Conservation (phyloP, 1,140 invertebrate genomes). For the Meteorus sp. region DNA sequence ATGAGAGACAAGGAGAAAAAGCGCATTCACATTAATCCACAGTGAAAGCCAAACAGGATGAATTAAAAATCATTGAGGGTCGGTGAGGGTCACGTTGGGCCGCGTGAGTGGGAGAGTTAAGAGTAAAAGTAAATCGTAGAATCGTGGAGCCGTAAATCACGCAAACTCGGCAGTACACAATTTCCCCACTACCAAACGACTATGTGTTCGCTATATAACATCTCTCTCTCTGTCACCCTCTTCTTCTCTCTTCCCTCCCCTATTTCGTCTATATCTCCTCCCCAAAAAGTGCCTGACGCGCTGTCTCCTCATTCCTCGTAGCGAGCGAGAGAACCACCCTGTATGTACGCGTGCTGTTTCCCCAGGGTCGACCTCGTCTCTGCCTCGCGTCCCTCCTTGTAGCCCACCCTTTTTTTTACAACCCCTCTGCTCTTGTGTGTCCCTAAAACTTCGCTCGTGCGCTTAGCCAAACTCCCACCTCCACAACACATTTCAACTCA, state of each 20-base stretch:
- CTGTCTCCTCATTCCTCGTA: constrained; percentile 10
- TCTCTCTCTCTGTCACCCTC: neutral
- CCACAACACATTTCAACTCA: too few species aligned
- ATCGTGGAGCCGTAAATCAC: constrained; percentile 24
- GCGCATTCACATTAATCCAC: constrained; percentile 6
- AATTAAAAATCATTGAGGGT: constrained; percentile 10
- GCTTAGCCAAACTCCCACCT: too few species aligned
- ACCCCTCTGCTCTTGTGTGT: too few species aligned
- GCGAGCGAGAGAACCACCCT: constrained; percentile 4
- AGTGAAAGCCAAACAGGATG: constrained; percentile 2
- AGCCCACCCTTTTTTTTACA: too few species aligned
- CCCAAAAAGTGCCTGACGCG: constrained; percentile 14
- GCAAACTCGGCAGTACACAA: constrained; percentile 2
- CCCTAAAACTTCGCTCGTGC: too few species aligned
- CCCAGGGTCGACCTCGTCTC: neutral
- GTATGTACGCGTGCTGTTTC: constrained; percentile 14
- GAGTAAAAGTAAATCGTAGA: constrained; percentile 26
- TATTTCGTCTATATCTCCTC: neutral
- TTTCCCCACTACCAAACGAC: neutral
- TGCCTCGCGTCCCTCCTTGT: too few species aligned
- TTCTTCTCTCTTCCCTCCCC: neutral
- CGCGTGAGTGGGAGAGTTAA: neutral
- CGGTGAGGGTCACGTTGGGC: constrained; percentile 1
- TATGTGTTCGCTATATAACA: too few species aligned
- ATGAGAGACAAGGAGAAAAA: neutral